Conservation (phyloP, 2,113 vertebrate genomes). For the Sceloporus undulatus region DNA sequence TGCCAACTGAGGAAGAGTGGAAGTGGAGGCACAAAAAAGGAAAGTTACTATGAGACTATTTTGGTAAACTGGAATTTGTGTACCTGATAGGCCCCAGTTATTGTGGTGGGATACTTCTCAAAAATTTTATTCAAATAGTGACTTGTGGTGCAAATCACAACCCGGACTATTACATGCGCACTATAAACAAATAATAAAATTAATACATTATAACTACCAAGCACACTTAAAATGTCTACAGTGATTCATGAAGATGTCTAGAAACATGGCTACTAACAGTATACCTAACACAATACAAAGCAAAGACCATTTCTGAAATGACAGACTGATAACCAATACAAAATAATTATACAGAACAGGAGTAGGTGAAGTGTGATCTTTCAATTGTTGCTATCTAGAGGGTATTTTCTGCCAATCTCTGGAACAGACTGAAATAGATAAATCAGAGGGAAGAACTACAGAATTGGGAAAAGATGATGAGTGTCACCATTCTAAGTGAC, state of each 20-base stretch:
- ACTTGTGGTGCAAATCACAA: background rate
- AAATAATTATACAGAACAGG: background rate
- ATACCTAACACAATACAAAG: background rate
- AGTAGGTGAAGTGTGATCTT: no score
- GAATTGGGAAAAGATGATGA: background rate
- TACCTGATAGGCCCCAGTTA: background rate
- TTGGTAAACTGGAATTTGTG: background rate
- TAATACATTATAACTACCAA: background rate
- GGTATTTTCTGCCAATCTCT: no score
- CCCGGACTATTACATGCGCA: background rate
- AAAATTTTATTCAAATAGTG: background rate
- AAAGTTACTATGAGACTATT: background rate
- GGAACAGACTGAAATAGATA: background rate
- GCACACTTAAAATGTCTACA: background rate
- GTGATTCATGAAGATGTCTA: background rate
- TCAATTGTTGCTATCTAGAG: no score
- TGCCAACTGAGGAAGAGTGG: background rate
- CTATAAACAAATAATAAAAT: background rate
- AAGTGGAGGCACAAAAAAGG: slow-evolving; percentile 37
- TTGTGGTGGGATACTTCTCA: background rate
- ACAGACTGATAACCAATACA: background rate
- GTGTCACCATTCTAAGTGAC: background rate
- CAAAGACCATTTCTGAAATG: background rate
- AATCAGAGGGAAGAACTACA: background rate
- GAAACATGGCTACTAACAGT: background rate